phyloP scores from a whole-genome alignment of 2,888 invertebrate genomes.

The Corbicula japonica region DNA sequence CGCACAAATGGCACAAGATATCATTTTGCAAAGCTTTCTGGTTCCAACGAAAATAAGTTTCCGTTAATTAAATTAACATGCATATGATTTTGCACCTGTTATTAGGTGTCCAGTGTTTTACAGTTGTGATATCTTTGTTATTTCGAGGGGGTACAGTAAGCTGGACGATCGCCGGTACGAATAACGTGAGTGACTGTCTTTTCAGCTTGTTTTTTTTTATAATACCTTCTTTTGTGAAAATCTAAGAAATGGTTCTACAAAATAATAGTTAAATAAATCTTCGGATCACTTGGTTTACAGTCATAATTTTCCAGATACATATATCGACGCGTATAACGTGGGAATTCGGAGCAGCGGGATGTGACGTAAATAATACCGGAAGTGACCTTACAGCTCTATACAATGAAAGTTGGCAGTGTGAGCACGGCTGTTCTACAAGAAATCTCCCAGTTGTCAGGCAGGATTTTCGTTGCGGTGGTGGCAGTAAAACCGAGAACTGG shows the following conservation, averaged over 20 bases:
- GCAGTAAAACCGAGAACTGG: constrained; percentile 7
- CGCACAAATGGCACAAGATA: too few species aligned
- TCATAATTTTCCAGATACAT: constrained; percentile 13
- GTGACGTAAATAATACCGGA: constrained; percentile 15
- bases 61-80: too few species aligned
- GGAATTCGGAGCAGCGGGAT: constrained; percentile 25
- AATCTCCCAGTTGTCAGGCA: constrained; percentile 7
- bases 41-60: too few species aligned
- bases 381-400: constrained; percentile 18
- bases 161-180: constrained; percentile 14
- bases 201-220: neutral
- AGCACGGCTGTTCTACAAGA: constrained; percentile 14
- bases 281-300: neutral
- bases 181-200: constrained; percentile 8
- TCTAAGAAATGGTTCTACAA: neutral
- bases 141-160: constrained; percentile 41
- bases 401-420: constrained; percentile 26
- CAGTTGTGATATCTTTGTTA: too few species aligned
- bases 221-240: neutral
- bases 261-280: neutral
- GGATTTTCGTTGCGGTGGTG: constrained; percentile 18
- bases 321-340: constrained; percentile 22
- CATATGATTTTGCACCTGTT: too few species aligned
- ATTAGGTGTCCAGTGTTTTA: too few species aligned
- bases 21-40: too few species aligned